A percentile compares a stretch with the other conserved stretches of the same genome.
These are phyloP conservation scores for Eulemur mongoz DNA, from an alignment of 2,797 vertebrate genomes.

Conservation along the genomic window DNA sequence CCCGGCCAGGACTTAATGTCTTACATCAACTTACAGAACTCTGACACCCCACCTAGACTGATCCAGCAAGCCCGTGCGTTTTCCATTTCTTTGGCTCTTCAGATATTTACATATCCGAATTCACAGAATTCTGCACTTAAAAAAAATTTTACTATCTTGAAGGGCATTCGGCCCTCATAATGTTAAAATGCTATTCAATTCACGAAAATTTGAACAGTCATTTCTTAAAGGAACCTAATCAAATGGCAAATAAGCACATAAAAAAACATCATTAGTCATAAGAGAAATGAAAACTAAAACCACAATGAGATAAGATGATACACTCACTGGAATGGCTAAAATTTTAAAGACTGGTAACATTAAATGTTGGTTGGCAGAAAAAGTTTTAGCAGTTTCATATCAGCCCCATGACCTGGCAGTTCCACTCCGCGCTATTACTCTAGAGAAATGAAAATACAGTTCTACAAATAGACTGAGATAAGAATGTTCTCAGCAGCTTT, in stretches of 20 bases:
- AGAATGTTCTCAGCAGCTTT: background rate
- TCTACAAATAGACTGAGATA: background rate
- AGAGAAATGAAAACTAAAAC: slow-evolving; percentile 16
- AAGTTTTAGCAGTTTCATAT: background rate
- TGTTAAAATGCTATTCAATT: background rate
- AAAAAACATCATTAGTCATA: background rate
- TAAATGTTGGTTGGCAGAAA: background rate
- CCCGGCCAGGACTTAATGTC: background rate
- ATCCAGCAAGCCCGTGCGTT: background rate
- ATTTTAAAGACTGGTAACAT: background rate
- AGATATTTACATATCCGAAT: background rate
- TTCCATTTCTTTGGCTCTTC: background rate
- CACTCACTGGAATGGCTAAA: no score
- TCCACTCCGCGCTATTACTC: background rate
- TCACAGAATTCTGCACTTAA: background rate
- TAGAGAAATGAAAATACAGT: background rate
- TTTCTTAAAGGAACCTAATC: slow-evolving; percentile 15
- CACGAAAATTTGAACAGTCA: background rate
- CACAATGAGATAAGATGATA: background rate
- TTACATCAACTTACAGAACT: background rate
- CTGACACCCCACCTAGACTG: background rate
- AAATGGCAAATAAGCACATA: background rate
- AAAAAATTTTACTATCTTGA: background rate
- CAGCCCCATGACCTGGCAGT: background rate
- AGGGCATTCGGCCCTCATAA: background rate